Percentiles rank a stretch among this genome's conserved stretches.
Evolutionary conservation across 2,888 invertebrate genomes (phyloP).

Genomic region (Carterocephalus palaemon): DNA sequence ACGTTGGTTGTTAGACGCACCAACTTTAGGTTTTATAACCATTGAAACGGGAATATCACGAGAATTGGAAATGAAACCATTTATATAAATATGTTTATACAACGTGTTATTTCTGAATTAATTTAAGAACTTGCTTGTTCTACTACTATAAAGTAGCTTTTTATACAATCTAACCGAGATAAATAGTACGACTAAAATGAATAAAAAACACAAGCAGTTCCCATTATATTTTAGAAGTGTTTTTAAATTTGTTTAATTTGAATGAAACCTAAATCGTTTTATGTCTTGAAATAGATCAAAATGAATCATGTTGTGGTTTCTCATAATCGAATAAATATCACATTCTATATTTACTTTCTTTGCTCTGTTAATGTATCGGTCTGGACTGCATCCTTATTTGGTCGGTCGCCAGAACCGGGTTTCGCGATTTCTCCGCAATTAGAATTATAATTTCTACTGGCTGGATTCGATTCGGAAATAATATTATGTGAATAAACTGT

Average conservation of each 20-base stretch:
- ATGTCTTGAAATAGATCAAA: not conserved
- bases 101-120: constrained; percentile 1
- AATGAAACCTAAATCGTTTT: too few species aligned
- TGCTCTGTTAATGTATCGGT: constrained; percentile 17
- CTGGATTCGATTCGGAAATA: constrained; percentile 19
- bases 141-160: not conserved
- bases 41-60: constrained; percentile 1
- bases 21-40: constrained; percentile 2
- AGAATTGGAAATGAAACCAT: constrained; percentile 4
- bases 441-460: constrained; percentile 45
- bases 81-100: constrained; percentile 1
- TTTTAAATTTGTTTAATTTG: too few species aligned
- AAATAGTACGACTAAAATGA: too few species aligned
- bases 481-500: constrained; percentile 17
- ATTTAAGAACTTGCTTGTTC: not conserved
- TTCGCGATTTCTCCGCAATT: constrained; percentile 42
- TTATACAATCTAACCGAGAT: not conserved
- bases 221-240: too few species aligned
- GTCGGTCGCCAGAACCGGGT: constrained; percentile 34
- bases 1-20: not conserved
- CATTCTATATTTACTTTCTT: constrained; percentile 21
- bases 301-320: constrained; percentile 1
- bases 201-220: too few species aligned
- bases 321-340: constrained; percentile 4
- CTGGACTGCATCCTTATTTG: constrained; percentile 22